Percentiles rank a stretch among this genome's conserved stretches.
These are phyloP conservation scores for Drosophila lowei DNA, from an alignment of 1,140 invertebrate species.

Conservation along the genomic window DNA sequence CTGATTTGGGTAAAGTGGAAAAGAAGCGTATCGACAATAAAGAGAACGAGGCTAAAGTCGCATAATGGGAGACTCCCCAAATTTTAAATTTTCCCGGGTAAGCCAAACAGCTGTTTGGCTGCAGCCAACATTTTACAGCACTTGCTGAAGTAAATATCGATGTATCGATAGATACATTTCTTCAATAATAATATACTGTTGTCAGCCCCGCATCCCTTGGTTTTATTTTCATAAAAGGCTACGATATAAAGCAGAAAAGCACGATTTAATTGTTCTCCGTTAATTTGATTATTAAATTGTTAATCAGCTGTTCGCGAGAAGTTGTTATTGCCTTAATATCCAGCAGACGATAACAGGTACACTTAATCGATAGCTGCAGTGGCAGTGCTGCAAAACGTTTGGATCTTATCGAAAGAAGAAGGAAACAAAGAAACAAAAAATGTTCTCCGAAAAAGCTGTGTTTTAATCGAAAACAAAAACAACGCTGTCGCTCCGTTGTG, in stretches of 20 bases:
- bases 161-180: neutral
- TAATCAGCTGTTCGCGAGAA: too few species aligned
- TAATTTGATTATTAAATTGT: too few species aligned
- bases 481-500: neutral
- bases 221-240: too few species aligned
- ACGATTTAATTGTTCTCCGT: neutral
- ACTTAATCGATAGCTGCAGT: too few species aligned
- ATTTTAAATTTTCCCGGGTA: neutral
- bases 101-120: neutral
- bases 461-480: conserved; percentile 10
- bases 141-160: neutral
- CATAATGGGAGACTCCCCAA: neutral
- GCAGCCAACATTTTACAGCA: neutral
- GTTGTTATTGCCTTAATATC: too few species aligned
- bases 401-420: neutral
- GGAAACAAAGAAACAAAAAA: conserved; percentile 30
- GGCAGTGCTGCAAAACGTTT: neutral
- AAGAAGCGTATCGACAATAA: neutral
- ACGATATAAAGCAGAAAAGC: neutral
- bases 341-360: too few species aligned
- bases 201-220: too few species aligned
- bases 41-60: neutral
- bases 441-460: conserved; percentile 32
- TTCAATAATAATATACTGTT: too few species aligned
- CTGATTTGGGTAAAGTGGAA: neutral